Evolutionary conservation across 2,113 vertebrate genomes (phyloP).

Genomic region (Tragulus kanchil): DNA sequence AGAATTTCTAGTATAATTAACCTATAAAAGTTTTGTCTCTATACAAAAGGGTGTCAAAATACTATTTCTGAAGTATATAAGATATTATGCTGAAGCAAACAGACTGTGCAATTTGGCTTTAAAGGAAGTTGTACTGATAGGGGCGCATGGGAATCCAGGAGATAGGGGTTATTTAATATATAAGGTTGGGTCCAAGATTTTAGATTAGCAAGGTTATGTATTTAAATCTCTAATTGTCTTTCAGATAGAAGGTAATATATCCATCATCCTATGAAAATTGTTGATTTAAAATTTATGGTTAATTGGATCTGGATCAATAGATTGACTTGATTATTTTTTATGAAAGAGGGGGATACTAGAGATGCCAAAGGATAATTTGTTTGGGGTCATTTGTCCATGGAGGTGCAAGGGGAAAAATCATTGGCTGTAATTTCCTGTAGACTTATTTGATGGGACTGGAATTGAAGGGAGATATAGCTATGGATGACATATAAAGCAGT

Average conservation of each 20-base stretch:
- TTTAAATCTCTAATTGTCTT: background rate
- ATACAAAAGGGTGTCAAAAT: background rate
- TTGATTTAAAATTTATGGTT: background rate
- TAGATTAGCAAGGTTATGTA: background rate
- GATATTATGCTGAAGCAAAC: background rate
- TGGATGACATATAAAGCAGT: background rate
- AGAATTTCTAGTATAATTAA: background rate
- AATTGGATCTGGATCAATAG: constrained; percentile 14
- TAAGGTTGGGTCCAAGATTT: background rate
- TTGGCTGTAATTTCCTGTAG: background rate
- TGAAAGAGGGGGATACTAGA: background rate
- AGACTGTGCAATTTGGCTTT: background rate
- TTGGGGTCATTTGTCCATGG: background rate
- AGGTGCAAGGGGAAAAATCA: background rate
- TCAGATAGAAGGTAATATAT: background rate
- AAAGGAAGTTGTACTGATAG: background rate
- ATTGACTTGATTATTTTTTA: background rate
- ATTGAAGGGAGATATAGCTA: background rate
- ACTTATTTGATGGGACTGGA: background rate
- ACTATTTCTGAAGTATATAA: background rate
- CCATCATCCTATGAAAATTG: background rate
- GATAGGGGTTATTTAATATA: background rate
- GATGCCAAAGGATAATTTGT: constrained; percentile 31
- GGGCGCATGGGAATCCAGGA: background rate
- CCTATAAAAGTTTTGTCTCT: background rate